Base-by-base conservation (phyloP, 2,113 vertebrate species). In the Lasiurus borealis region DNA sequence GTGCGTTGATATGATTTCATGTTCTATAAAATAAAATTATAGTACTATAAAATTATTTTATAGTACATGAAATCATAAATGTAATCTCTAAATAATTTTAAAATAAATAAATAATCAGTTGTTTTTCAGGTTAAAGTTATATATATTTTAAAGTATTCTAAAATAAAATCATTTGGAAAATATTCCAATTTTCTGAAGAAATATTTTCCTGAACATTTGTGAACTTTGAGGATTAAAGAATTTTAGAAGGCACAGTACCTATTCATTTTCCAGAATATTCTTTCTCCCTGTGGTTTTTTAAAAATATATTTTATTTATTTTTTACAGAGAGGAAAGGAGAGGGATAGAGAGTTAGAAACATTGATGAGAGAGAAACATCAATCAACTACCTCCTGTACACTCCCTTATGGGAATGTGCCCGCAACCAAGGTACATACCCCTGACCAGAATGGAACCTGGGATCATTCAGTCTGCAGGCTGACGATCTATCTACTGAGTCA, bases 111-210 rank as follows among this genome's bases (percentile, higher is more conserved):
- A 68, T 31, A 71, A 29, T 48, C 27, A 27, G 31, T 40, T 66
- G 12, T 25, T 69, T 85, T 92, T 48, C 25, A 68, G 23, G 13
- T 82, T 72, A 82, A 92, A 76, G 12, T 19, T 13, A 85, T 59
- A 62, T 46, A 19, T 25, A 9, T 73, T 94, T 93, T 15, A 48
- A 93, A 80, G 59, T 3, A 77, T 91, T 87, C 62, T 78, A 75
- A 85, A 96, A 68, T 89, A 84, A 52, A 31, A 34, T 19, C 31
- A 88, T 64, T 93, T 93, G 68, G 12, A 93, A 91, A 54, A 14
- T 15, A 73, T 64, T 86, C 27, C 19, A 85, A 27, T 73, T 91
- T 89, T 72, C 54, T 93, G 44, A 62, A 59, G 52, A 92, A 93
- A 88, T 75, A 7, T 69, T 91, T 89, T 94, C 18, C 40, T 50